Base-by-base conservation (phyloP, 1,140 invertebrate genomes). In the Anastrepha obliqua region DNA sequence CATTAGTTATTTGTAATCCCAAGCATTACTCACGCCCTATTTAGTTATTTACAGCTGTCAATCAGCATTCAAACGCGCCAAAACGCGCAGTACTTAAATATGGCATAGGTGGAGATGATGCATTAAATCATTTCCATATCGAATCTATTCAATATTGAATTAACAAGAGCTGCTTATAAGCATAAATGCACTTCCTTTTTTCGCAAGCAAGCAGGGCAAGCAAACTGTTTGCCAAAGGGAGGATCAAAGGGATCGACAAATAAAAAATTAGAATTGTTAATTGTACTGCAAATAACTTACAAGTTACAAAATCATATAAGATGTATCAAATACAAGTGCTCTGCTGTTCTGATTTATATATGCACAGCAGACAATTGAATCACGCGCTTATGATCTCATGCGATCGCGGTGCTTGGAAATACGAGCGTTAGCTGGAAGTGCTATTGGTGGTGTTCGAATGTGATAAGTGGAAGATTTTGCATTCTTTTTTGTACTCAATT, bases 161-260 rank as follows among this genome's bases (percentile, higher is more conserved):
- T 6, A 6, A 55, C 1, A 55, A 62, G 8, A 9, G n/a, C 13
- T 74, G 67, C 42, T 74, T 74, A 47, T 17, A 42, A 13, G 42
- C 42, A 74, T 74, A 44, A 44, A 15, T 74, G 3, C 70, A 74
- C 5, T 47, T 74, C 44, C 44, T 17, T 51, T 47, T 15, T 74
- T 44, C 42, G 1, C 6, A 44, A 47, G 29, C 17, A 17, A 74
- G 44, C 7, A 4, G 44, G 6, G 4, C 44, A 47, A 47, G 70
- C 29, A 29, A 74, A 13, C 70, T 74, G 70, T 47, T 74, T 74
- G 44, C 39, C 17, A 42, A 74, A 74, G 39, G 44, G 70, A n/a
- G 6, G 70, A 74, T 74, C 70, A 74, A 74, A 74, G 44, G 13
- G 44, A 74, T 17, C 70, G 60, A 74, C 44, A 55, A 55, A 55